Evolutionary conservation across 2,888 invertebrate species (phyloP), one percentile per base, ranked within the genome.

Genomic region (Spisula subtruncata): DNA sequence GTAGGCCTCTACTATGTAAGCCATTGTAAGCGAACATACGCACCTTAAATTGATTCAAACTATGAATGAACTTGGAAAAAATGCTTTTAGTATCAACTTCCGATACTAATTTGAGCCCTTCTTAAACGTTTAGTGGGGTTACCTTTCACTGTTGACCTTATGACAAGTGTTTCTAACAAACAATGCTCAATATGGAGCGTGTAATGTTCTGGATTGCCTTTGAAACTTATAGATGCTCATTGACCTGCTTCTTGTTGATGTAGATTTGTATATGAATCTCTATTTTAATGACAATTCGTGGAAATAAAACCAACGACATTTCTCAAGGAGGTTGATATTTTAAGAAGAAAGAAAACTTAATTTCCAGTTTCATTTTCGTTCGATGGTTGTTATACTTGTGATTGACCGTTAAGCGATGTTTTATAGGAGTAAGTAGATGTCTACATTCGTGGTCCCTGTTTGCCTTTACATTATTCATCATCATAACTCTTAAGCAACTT

Each of bases 31-130:
- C 41, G 4, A 41, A n/a, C 60, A n/a, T 60, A 66, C 60, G 25
- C 60, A 66, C 60, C 60, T 66, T n/a, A 66, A 66, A 25, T 66
- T 25, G 60, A 25, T 66, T 25, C 60, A 66, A 66, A 66, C 60
- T 66, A 66, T 66, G 60, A 66, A 66, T 66, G 60, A 66, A 66
- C 60, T 66, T 66, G 5, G 60, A 66, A 66, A 66, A 60, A 66
- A 66, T 25, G 60, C 60, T 66, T 25, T 66, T 66, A 66, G 60
- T 66, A 66, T 66, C 25, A 66, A 66, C 60, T 66, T 66, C 60
- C 60, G 60, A 66, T 66, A 66, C 25, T 66, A 66, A 66, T 66
- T 25, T 2, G 25, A n/a, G n/a, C n/a, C n/a, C 25, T 66, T 66
- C 60, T 66, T 66, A 66, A 10, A 66, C 10, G 25, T n/a, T 66